phyloP scores from a whole-genome alignment of 2,113 vertebrate genomes.

The Heterotilapia buettikoferi region DNA sequence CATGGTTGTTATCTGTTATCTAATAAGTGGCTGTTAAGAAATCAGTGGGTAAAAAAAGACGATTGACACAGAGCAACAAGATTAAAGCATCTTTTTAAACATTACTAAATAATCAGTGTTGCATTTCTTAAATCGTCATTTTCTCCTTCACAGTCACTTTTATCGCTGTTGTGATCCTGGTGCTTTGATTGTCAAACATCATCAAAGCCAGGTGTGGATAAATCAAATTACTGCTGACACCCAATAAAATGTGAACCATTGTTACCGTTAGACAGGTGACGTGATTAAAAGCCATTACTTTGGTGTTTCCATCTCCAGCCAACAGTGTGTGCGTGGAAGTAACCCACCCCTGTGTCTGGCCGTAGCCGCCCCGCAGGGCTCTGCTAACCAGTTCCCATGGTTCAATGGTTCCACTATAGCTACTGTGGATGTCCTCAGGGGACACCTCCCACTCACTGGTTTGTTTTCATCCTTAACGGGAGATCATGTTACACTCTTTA shows the following conservation, averaged over 20 bases:
- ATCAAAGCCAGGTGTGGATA: background rate
- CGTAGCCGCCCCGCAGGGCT: constrained; percentile 28
- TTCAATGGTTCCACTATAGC: constrained; percentile 58
- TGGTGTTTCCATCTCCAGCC: background rate
- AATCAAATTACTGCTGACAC: background rate
- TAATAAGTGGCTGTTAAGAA: background rate
- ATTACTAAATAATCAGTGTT: background rate
- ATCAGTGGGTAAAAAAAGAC: background rate
- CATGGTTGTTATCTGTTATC: background rate
- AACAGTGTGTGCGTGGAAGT: background rate
- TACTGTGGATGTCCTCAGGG: constrained; percentile 53
- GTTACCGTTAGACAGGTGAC: constrained; percentile 25
- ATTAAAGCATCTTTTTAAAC: background rate
- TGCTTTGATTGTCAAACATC: background rate
- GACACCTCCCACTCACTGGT: constrained; percentile 65
- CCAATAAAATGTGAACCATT: constrained; percentile 1
- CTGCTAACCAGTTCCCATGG: constrained; percentile 65
- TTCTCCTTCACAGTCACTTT: background rate
- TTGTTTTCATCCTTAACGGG: constrained; percentile 70
- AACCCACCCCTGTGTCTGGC: constrained; percentile 46
- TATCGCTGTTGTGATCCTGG: background rate
- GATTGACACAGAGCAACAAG: background rate
- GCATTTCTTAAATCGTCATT: background rate
- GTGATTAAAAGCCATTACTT: background rate
- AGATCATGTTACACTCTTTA: constrained; percentile 62